Percentiles rank a stretch among this genome's conserved stretches.
Evolutionary conservation across 30 jellyfish, hydroid and myxozoan genomes (phyloP).

Genomic region (Turritopsis dohrnii): DNA sequence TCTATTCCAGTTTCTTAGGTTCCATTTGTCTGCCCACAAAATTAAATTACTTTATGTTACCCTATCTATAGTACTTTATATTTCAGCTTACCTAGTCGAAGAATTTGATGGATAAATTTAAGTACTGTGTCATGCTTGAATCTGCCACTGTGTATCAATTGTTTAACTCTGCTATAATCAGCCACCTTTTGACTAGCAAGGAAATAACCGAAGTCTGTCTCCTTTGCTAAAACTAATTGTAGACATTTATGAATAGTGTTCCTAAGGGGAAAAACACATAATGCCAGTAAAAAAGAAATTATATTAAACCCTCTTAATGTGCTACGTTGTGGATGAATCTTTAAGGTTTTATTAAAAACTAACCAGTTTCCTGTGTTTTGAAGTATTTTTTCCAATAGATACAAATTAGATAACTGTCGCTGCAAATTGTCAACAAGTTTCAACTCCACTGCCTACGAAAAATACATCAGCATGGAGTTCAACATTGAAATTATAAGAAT

Average conservation of each 20-base stretch:
- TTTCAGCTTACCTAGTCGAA: constrained; percentile 7
- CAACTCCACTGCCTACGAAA: constrained; percentile 18
- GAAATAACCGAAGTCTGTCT: constrained; percentile 45
- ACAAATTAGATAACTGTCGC: constrained; percentile 1
- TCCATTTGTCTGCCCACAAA: too few species aligned
- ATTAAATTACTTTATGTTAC: too few species aligned
- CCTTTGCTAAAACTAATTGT: constrained; percentile 36
- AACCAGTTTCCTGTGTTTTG: constrained; percentile 20
- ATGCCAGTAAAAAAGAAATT: too few species aligned
- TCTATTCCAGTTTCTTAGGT: too few species aligned
- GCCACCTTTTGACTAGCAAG: constrained; percentile 48
- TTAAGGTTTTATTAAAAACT: background rate
- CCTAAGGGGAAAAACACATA: constrained; percentile 61
- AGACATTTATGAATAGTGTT: constrained; percentile 46
- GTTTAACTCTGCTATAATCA: background rate
- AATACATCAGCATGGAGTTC: background rate
- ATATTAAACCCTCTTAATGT: background rate
- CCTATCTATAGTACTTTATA: background rate
- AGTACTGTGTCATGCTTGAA: background rate
- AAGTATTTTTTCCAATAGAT: constrained; percentile 6
- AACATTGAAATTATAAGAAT: background rate
- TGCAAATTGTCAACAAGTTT: constrained; percentile 16
- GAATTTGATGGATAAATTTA: constrained; percentile 3
- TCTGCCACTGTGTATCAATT: background rate
- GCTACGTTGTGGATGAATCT: background rate